These are phyloP conservation scores for Apamea epomidion DNA, from an alignment of 2,888 invertebrate genomes.

Conservation along the genomic window DNA sequence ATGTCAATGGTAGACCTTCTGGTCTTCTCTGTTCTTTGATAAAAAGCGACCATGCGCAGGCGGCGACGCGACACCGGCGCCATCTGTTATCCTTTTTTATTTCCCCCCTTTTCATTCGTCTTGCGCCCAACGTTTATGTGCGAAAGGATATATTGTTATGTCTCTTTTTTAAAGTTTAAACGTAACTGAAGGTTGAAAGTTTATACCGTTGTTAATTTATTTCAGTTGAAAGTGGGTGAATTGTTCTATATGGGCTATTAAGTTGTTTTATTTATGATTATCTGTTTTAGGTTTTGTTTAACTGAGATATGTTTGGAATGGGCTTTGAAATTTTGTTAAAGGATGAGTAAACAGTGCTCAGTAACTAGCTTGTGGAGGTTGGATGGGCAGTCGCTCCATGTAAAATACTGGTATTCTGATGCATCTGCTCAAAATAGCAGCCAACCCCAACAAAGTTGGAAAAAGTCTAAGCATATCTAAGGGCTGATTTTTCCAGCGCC, in stretches of 20 bases:
- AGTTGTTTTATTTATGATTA: slow-evolving; percentile 49
- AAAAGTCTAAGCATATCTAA: too few species aligned
- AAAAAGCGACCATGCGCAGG: slow-evolving; percentile 71
- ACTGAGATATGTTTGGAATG: neutral
- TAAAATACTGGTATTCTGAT: too few species aligned
- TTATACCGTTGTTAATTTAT: slow-evolving; percentile 64
- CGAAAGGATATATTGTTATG: slow-evolving; percentile 74
- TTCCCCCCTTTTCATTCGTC: slow-evolving; percentile 67
- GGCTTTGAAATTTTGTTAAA: neutral
- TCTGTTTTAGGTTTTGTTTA: slow-evolving; percentile 38
- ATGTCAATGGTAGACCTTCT: slow-evolving; percentile 17
- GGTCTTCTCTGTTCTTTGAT: neutral
- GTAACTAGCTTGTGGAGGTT: neutral
- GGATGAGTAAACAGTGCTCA: neutral
- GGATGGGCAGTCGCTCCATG: too few species aligned
- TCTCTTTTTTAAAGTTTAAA: slow-evolving; percentile 66
- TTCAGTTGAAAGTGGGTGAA: slow-evolving; percentile 67
- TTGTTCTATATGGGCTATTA: slow-evolving; percentile 59
- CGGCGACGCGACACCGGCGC: slow-evolving; percentile 72
- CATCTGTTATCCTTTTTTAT: slow-evolving; percentile 74
- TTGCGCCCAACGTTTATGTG: slow-evolving; percentile 67
- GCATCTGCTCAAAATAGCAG: neutral
- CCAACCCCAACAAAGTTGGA: neutral
- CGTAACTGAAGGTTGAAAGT: slow-evolving; percentile 64
- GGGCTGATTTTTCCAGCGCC: too few species aligned